Conservation (phyloP, 2,797 vertebrate genomes). For the Pteropus rufus region DNA sequence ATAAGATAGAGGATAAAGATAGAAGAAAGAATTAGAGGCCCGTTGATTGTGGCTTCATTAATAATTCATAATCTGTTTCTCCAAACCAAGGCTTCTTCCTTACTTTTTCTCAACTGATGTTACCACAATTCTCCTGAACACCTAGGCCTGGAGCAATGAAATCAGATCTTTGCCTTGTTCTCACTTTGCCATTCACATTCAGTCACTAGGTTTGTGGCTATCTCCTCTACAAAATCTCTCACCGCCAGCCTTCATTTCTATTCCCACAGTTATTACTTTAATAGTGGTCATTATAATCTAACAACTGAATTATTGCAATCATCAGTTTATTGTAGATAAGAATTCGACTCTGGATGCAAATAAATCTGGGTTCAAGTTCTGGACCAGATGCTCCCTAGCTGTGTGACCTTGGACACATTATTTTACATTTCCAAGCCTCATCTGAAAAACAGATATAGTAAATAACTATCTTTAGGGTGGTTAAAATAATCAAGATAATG, state of each 20-base stretch:
- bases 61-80: conserved; percentile 33
- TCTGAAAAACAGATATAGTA: neutral
- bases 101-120: neutral
- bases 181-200: neutral
- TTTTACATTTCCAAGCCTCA: neutral
- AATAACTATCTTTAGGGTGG: neutral
- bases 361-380: conserved; percentile 7
- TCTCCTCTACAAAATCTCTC: neutral
- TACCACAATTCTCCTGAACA: neutral
- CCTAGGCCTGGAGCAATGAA: neutral
- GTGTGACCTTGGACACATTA: neutral
- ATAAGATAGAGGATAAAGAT: neutral
- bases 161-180: neutral
- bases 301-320: neutral
- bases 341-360: neutral
- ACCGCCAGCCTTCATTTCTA: neutral
- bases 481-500: neutral
- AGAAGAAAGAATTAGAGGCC: neutral
- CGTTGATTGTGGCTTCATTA: neutral
- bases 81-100: neutral
- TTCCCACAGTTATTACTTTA: neutral
- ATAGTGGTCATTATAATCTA: neutral
- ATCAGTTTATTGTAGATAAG: neutral
- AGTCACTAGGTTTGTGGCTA: neutral
- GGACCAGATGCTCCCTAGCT: neutral